Base-by-base conservation (phyloP, 2,113 vertebrate genomes). In the Axis porcinus region DNA sequence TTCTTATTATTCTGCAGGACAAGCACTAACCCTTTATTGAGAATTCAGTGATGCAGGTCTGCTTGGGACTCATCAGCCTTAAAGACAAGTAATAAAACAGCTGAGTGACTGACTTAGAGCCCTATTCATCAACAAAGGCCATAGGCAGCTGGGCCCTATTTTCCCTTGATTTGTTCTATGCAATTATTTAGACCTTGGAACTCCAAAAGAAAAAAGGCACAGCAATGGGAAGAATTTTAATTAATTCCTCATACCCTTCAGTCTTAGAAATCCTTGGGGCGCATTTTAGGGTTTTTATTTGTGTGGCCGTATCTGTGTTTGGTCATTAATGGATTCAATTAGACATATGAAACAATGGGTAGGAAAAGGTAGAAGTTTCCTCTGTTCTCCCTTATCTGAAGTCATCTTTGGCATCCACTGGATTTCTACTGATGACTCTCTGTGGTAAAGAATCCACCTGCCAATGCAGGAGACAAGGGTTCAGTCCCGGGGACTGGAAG, bases 1-100 rank as follows among this genome's bases (percentile, higher is more conserved):
- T 98, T 98, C 98, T 98, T 99, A 98, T 98, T 98, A 99, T 99
- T 99, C 98, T 98, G 94, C 98, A 98, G 98, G 98, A 98, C 98
- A 99, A 99, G 97, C 93, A 98, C 97, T 98, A 98, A 98, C 94
- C 98, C 98, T 99, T 99, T 98, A 99, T 98, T 98, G 97, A 98
- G 98, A 98, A 99, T 98, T 98, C 98, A 98, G 98, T 97, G 98
- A 98, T 97, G 98, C 97, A 98, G 98, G 98, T 98, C 99, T 99
- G 97, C 93, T 98, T 97, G 95, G 98, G 98, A 98, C 96, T 98
- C 98, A 98, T 98, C 98, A 98, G 97, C 98, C 95, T 99, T 98
- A 97, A 98, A 99, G 98, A 98, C 98, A 98, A 98, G 97, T 98
- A 99, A 98, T 99, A 99, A 99, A 99, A 97, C 96, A 98, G 96